phyloP scores from a whole-genome alignment of 2,797 vertebrate genomes.

The Fratercula arctica region DNA sequence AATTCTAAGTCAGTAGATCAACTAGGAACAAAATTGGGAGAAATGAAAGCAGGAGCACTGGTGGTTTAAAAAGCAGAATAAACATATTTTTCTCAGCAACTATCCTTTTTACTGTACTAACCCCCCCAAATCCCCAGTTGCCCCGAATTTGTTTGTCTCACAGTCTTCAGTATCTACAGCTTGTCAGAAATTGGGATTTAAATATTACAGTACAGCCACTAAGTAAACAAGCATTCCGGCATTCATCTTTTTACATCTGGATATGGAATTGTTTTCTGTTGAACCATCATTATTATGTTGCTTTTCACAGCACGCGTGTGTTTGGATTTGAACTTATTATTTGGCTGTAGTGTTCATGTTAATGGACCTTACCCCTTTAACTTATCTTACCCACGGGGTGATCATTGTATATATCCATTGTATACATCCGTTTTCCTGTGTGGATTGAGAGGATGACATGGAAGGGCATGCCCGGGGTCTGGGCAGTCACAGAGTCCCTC shows the following conservation, averaged over 20 bases:
- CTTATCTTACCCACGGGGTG: not conserved
- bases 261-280: not conserved
- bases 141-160: not conserved
- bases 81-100: not conserved
- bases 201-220: not conserved
- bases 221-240: not conserved
- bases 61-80: conserved; percentile 6
- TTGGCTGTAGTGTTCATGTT: not conserved
- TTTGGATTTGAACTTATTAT: not conserved
- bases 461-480: not conserved
- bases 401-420: not conserved
- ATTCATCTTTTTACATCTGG: not conserved
- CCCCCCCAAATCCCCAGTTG: not conserved
- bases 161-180: not conserved
- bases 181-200: not conserved
- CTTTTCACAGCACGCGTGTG: not conserved
- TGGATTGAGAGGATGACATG: not conserved
- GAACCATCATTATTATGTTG: not conserved
- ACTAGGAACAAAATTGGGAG: not conserved
- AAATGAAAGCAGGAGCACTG: not conserved
- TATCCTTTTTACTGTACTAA: not conserved
- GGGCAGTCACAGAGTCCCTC: not conserved
- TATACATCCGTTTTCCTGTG: not conserved
- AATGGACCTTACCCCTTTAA: not conserved
- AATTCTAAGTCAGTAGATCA: not conserved